Percentiles rank a stretch among this genome's conserved stretches.
Conservation (phyloP, 2,797 vertebrate genomes). For the Cossypha heuglini region DNA sequence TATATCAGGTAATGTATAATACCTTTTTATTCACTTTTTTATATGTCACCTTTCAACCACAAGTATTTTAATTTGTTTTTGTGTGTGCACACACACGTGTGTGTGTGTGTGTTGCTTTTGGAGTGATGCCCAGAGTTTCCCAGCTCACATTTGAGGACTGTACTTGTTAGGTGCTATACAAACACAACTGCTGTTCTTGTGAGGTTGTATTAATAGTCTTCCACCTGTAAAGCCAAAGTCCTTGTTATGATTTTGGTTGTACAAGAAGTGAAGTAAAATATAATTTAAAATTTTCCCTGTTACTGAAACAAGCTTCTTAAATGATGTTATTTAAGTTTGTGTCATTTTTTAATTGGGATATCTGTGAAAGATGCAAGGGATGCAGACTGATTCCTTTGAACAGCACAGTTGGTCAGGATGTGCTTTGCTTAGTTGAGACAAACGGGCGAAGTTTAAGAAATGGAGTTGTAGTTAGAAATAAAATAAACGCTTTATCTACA, state of each 20-base stretch:
- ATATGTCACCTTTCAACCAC: constrained; percentile 50
- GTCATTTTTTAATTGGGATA: rapidly evolving
- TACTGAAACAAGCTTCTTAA: neutral
- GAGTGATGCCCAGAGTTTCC: constrained; percentile 41
- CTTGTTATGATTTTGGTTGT: constrained; percentile 15
- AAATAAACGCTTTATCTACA: rapidly evolving
- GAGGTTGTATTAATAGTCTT: constrained; percentile 40
- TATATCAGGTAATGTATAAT: constrained; percentile 37
- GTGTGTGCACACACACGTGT: neutral
- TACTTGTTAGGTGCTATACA: constrained; percentile 14
- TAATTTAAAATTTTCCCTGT: neutral
- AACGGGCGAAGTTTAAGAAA: neutral
- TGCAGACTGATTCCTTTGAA: neutral
- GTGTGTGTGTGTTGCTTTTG: constrained; percentile 22
- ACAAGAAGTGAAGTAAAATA: neutral
- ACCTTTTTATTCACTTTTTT: constrained; percentile 42
- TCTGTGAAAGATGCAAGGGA: neutral
- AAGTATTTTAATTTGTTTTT: constrained; percentile 65
- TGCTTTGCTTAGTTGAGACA: neutral
- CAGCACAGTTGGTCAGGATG: neutral
- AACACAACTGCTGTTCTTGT: constrained; percentile 52
- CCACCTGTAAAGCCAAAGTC: constrained; percentile 45
- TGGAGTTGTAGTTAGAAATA: neutral
- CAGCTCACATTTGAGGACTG: neutral
- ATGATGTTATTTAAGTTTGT: neutral